Conservation (phyloP, 30 jellyfish, hydroid and myxozoan species). For the Euphysa ruthae region DNA sequence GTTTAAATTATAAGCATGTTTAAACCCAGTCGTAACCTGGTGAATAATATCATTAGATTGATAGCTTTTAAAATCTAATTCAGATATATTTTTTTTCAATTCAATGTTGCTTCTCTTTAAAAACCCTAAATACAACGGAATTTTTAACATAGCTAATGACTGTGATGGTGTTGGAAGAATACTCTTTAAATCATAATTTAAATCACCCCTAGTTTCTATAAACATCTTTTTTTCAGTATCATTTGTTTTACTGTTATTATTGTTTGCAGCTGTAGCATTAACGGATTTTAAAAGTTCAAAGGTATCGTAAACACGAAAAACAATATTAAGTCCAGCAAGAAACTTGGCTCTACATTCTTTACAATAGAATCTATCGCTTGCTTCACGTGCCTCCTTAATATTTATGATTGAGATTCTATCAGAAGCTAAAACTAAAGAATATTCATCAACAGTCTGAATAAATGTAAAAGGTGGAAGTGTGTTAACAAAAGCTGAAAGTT, state of each 20-base stretch:
- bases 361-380: conserved; percentile 13
- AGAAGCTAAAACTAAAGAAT: conserved; percentile 14
- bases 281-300: not conserved
- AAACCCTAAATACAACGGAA: not conserved
- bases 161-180: not conserved
- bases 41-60: no score
- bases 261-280: not conserved
- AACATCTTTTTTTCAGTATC: not conserved
- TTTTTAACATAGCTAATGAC: no score
- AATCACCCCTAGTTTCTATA: not conserved
- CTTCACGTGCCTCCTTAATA: conserved; percentile 18
- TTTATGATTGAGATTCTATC: conserved; percentile 9
- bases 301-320: conserved; percentile 9
- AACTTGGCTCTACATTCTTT: conserved; percentile 12
- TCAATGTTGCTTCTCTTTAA: no score
- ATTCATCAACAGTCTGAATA: not conserved
- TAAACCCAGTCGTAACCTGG: no score
- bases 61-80: no score
- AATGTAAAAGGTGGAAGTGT: conserved; percentile 13
- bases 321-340: conserved; percentile 14
- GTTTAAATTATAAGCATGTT: no score
- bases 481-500: not conserved
- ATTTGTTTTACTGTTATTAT: not conserved
- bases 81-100: no score
- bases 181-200: not conserved